A percentile compares a stretch with the other conserved stretches of the same genome.
phyloP scores from a whole-genome alignment of 2,113 vertebrate genomes.

The Machaerirhynchus nigripectus region DNA sequence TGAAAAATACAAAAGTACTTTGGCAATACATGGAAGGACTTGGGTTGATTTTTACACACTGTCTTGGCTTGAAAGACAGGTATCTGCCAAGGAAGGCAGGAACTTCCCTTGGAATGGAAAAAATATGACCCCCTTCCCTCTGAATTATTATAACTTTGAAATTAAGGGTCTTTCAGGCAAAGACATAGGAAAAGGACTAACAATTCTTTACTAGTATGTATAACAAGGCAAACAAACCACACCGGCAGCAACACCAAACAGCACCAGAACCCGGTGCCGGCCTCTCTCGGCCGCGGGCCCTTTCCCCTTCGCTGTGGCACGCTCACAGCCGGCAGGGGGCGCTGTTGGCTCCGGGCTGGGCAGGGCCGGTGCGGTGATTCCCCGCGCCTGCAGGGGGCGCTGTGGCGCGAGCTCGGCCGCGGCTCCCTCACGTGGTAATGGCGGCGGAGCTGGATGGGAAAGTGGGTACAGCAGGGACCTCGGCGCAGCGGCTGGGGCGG shows the following conservation, averaged over 20 bases:
- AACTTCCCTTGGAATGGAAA: background rate
- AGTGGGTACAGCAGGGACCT: fast-evolving
- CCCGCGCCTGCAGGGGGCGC: background rate
- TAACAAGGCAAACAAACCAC: background rate
- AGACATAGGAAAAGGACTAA: background rate
- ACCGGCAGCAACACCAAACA: fast-evolving
- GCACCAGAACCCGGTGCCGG: fast-evolving
- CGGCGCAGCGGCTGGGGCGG: fast-evolving
- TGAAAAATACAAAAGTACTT: background rate
- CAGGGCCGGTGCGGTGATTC: fast-evolving
- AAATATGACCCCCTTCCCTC: background rate
- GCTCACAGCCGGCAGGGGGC: fast-evolving
- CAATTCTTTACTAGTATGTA: no score
- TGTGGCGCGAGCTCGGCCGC: fast-evolving
- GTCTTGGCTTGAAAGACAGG: background rate
- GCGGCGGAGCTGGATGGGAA: fast-evolving
- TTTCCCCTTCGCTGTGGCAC: no score
- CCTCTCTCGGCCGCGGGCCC: fast-evolving
- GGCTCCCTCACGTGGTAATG: fast-evolving
- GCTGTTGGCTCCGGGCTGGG: background rate
- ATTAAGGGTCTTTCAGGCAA: background rate
- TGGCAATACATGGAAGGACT: background rate
- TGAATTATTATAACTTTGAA: background rate
- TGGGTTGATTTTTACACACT: background rate
- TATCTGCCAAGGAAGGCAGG: background rate